Percentiles rank a stretch among this genome's conserved stretches.
phyloP scores from a whole-genome alignment of 2,797 vertebrate species.

The Pelochelys cantorii region DNA sequence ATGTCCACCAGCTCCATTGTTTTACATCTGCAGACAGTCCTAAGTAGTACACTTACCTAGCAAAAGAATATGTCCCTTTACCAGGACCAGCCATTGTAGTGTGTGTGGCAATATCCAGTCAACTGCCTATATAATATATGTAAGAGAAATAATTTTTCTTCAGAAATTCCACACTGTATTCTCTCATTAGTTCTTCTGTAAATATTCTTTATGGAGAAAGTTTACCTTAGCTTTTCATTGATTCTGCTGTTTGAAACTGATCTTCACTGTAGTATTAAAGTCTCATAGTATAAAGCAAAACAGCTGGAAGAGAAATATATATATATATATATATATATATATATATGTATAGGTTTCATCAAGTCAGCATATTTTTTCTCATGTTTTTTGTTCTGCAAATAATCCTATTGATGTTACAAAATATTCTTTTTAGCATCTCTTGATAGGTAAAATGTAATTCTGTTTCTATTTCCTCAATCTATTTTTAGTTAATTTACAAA shows the following conservation, averaged over 20 bases:
- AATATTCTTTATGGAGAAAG: not conserved
- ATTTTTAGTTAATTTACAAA: not conserved
- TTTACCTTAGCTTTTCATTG: not conserved
- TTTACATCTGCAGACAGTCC: not conserved
- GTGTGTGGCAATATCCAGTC: not conserved
- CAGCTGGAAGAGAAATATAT: not conserved
- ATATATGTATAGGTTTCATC: not conserved
- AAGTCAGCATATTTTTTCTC: not conserved
- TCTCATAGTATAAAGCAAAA: not conserved
- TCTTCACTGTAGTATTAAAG: not conserved
- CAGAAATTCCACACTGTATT: not conserved
- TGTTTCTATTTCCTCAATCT: not conserved
- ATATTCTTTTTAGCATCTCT: not conserved
- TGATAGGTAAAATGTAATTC: slow-evolving; percentile 11
- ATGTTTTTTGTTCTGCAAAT: not conserved
- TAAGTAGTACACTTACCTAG: not conserved
- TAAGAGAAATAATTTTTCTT: rapidly evolving
- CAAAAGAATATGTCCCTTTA: not conserved
- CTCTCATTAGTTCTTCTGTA: not conserved
- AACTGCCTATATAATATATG: not conserved
- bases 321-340: too few relatives aligned
- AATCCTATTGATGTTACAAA: not conserved
- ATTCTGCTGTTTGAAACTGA: not conserved
- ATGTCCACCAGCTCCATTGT: not conserved
- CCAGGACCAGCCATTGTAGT: not conserved